Evolutionary conservation across 2,888 invertebrate genomes (phyloP), one percentile per base, ranked within the genome.

Genomic region (Pseudoips prasinana): DNA sequence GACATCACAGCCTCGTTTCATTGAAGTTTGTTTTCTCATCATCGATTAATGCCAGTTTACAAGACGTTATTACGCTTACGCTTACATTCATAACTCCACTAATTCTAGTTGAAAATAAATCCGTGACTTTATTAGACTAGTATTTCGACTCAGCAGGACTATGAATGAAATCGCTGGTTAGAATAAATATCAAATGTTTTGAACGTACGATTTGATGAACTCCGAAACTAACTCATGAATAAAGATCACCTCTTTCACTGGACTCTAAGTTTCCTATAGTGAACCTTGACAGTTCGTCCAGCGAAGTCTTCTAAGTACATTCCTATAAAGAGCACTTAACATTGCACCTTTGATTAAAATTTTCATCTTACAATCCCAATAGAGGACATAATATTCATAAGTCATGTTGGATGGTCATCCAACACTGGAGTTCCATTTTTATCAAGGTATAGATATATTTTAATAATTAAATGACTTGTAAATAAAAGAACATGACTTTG

Each of bases 141-240:
- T 45, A 57, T 51, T 51, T 51, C 45, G 48, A 57, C 58, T 52
- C 43, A 51, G 44, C 51, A 53, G 57, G 50, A 52, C 58, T 66
- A 58, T 50, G 34, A 53, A 58, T 61, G 58, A 53, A 59, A 62
- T 63, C 39, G 48, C 43, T 54, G 43, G 58, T 51, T 41, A 59
- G 53, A 61, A 46, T 59, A 60, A 55, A 58, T 46, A 7, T 18
- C 49, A 48, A 41, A 34, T 54, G 55, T 43, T 42, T 50, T 32
- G 48, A 49, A 56, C 54, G 61, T 50, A 52, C 41, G 61, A 63
- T 61, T 67, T 60, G 44, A 63, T 75, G 74, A 75, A 76, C 73
- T 73, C 71, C 65, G 73, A 73, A 74, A 71, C 63, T 51, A 37
- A 43, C 49, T 58, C 58, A 55, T 55, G 58, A 57, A 54, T 51